phyloP scores from a whole-genome alignment of 2,888 invertebrate species.

The Eupithecia vulgata region DNA sequence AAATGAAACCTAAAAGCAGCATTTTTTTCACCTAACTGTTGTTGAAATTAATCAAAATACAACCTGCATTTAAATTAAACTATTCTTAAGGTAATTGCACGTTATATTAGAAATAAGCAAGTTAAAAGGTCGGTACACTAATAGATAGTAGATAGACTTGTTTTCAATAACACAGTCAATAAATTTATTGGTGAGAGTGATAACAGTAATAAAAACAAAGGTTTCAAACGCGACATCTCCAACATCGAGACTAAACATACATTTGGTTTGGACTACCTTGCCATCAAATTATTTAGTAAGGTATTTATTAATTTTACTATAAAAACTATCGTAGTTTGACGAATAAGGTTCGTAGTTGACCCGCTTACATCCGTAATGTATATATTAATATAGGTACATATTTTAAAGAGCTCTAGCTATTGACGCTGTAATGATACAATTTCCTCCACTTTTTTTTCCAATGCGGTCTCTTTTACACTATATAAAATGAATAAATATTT shows the following conservation, averaged over 20 bases:
- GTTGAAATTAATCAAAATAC: neutral
- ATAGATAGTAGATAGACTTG: slow-evolving; percentile 33
- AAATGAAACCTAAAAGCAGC: neutral
- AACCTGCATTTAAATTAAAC: neutral
- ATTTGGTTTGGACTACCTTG: neutral
- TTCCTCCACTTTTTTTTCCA: neutral
- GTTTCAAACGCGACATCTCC: slow-evolving; percentile 17
- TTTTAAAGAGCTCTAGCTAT: no score
- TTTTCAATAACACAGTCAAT: slow-evolving; percentile 17
- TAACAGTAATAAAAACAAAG: slow-evolving; percentile 4
- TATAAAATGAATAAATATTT: no score
- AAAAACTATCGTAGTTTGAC: no score
- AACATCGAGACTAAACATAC: neutral
- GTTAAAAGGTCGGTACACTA: neutral
- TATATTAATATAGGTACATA: no score
- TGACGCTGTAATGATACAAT: neutral
- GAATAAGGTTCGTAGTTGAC: no score
- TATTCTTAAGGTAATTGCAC: neutral
- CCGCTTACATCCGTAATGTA: no score
- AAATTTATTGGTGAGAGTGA: neutral
- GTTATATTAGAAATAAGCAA: neutral
- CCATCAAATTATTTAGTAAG: neutral
- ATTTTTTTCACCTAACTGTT: neutral
- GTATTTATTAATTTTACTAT: no score
- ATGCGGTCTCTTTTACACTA: no score